A percentile compares a stretch with the other conserved stretches of the same genome.
These are phyloP conservation scores for Lycocerus yunnanus DNA, from an alignment of 2,888 invertebrate genomes.

Conservation along the genomic window DNA sequence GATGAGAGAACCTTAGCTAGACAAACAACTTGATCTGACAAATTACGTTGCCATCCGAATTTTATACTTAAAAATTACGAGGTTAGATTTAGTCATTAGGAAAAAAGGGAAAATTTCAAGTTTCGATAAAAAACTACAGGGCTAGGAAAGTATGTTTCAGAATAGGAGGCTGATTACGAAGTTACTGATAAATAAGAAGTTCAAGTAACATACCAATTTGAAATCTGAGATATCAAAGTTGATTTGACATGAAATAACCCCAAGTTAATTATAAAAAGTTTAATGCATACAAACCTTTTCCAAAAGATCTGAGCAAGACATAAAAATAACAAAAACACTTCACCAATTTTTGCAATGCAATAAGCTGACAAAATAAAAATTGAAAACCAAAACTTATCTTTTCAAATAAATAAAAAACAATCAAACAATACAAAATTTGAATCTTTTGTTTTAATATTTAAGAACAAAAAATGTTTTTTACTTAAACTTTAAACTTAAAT, in stretches of 20 bases:
- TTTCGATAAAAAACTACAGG: too few relatives aligned
- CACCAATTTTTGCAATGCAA: background rate
- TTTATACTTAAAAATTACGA: too few relatives aligned
- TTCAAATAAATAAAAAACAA: background rate
- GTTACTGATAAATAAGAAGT: too few relatives aligned
- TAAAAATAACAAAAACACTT: conserved; percentile 31
- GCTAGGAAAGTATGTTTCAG: too few relatives aligned
- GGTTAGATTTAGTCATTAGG: too few relatives aligned
- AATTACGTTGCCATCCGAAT: too few relatives aligned
- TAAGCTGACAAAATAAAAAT: background rate
- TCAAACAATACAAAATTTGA: background rate
- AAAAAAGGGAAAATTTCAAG: too few relatives aligned
- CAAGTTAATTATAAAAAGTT: background rate
- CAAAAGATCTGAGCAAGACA: conserved; percentile 53
- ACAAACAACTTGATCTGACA: too few relatives aligned
- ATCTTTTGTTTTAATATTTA: background rate
- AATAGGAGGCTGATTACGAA: too few relatives aligned
- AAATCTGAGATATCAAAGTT: too few relatives aligned
- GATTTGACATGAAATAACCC: background rate
- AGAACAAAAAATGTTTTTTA: background rate
- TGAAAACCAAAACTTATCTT: background rate
- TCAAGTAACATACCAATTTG: too few relatives aligned
- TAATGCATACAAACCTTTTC: conserved; percentile 52
- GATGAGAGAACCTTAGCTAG: too few relatives aligned
- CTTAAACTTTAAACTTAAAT: background rate